Evolutionary conservation across 2,888 invertebrate species (phyloP), one percentile per base, ranked within the genome.

Genomic region (Agrilus cyanescens): DNA sequence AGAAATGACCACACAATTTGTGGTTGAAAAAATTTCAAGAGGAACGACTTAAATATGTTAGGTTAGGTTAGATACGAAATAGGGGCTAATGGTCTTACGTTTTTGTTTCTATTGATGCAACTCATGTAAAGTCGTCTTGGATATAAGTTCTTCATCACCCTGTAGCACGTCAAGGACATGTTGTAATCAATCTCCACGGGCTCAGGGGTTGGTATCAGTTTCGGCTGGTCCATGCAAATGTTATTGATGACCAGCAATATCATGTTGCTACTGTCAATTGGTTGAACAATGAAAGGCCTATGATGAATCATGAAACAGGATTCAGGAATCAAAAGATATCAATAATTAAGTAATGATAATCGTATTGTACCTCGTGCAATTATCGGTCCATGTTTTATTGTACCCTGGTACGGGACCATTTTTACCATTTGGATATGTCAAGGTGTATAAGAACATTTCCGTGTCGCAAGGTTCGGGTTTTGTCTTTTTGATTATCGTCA

Each of bases 391-490:
- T 1, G 59, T 57, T 43, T 56, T 60, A 41, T 65, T 64, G 42
- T 65, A 66, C 0, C 60, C 62, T 44, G 61, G 62, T 15, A 47
- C 57, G 0, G 63, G 58, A 18, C 60, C 56, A 43, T 64, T 63
- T 37, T 59, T 53, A 18, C 62, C 61, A 3, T 57, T 57, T 44
- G 63, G 63, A 45, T 61, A 59, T 1, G 61, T 54, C 38, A 67
- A 46, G n/a, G 57, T 61, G 45, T 65, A 67, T 7, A 67, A 44
- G 51, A 57, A 63, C 52, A 65, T 55, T 43, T 85, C 80, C 59
- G 86, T 76, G 62, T 93, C 91, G 63, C 91, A 93, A 2, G 89
- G 82, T 50, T 85, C 82, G 2, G 88, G 87, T 44, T 83, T 74
- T 0, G 91, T 90, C 55, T 87, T 73, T 55, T 82, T 82, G 53